Evolutionary conservation across 2,113 vertebrate genomes (phyloP).

Genomic region (Oncorhynchus masou): DNA sequence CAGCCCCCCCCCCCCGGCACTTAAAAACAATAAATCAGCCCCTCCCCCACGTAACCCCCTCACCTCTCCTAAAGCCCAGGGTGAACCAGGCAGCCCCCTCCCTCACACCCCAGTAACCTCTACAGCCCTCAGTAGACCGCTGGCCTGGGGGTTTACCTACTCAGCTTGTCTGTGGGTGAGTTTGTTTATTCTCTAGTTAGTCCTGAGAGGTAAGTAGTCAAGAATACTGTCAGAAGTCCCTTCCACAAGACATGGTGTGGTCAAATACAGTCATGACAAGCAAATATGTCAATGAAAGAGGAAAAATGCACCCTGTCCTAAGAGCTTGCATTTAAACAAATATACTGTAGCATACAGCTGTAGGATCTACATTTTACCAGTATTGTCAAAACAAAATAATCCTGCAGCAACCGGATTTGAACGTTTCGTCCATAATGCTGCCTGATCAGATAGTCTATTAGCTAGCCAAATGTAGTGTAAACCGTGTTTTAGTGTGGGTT

Average conservation of each 20-base stretch:
- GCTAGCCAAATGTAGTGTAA: no score
- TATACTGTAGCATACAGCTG: neutral
- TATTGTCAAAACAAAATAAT: no score
- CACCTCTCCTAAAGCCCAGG: conserved; percentile 39
- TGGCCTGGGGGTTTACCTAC: conserved; percentile 36
- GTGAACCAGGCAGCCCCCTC: conserved; percentile 13
- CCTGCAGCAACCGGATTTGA: no score
- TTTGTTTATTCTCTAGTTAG: conserved; percentile 36
- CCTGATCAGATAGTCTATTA: no score
- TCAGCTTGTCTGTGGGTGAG: conserved; percentile 26
- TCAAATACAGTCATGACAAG: neutral
- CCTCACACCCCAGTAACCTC: neutral
- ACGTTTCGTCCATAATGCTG: no score
- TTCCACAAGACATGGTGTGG: neutral
- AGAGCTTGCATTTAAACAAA: neutral
- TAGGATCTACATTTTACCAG: no score
- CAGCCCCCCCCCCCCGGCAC: conserved; percentile 46
- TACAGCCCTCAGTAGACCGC: conserved; percentile 30
- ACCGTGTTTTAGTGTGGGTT: no score
- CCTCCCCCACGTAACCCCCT: conserved; percentile 54
- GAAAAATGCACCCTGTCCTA: neutral
- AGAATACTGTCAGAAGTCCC: neutral
- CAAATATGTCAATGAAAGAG: neutral
- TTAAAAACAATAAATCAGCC: conserved; percentile 63
- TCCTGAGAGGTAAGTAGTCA: neutral